These are phyloP conservation scores for Acleris holmiana DNA, from an alignment of 2,888 invertebrate species.

Conservation along the genomic window DNA sequence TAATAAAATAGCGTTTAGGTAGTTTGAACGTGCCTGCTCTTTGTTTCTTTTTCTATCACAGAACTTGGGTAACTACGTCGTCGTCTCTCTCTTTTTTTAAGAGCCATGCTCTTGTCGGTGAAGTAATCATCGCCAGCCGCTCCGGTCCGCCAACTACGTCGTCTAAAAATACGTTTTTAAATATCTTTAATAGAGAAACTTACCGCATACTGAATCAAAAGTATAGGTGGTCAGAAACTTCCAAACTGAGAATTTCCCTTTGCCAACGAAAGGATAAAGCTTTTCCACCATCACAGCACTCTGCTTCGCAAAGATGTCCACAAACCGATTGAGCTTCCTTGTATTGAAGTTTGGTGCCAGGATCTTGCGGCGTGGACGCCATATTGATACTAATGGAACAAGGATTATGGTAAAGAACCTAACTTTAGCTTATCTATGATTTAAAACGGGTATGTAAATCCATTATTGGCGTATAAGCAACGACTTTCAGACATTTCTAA, in stretches of 20 bases:
- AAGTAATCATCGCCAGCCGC: no score
- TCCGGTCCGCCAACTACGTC: no score
- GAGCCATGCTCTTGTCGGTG: no score
- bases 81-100: no score
- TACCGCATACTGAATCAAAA: conserved; percentile 59
- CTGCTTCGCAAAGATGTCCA: conserved; percentile 50
- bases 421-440: background rate
- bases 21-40: no score
- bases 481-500: no score
- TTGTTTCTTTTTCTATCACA: no score
- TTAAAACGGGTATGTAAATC: no score
- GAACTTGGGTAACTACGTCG: no score
- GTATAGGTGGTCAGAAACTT: conserved; percentile 52
- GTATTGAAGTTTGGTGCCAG: conserved; percentile 53
- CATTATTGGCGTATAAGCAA: no score
- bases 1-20: no score
- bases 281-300: conserved; percentile 47
- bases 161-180: no score
- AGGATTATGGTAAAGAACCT: background rate
- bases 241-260: conserved; percentile 50
- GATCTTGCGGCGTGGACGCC: conserved; percentile 60
- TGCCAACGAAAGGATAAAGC: conserved; percentile 41
- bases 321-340: conserved; percentile 51
- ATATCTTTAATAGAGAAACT: background rate
- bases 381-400: conserved; percentile 50